phyloP scores from a whole-genome alignment of 2,888 invertebrate genomes.

The Eulithis prunata region DNA sequence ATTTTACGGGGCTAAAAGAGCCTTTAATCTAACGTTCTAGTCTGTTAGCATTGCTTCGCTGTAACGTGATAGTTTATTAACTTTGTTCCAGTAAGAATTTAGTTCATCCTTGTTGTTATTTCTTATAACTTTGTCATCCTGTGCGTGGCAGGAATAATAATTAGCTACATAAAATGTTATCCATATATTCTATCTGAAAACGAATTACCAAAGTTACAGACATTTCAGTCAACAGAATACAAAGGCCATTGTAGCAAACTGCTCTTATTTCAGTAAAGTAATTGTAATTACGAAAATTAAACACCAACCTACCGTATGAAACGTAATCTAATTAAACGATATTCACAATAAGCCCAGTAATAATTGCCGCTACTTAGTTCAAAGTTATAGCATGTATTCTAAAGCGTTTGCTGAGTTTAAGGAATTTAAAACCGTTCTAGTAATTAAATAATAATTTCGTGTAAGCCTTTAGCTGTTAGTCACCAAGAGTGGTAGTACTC shows the following conservation, averaged over 20 bases:
- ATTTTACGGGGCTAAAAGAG: constrained; percentile 11
- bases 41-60: constrained; percentile 17
- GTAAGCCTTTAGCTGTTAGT: constrained; percentile 2
- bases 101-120: too few relatives aligned
- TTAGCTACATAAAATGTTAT: too few relatives aligned
- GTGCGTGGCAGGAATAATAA: too few relatives aligned
- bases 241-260: neutral
- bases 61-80: constrained; percentile 1
- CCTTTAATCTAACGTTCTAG: constrained; percentile 14
- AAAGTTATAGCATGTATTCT: constrained; percentile 10
- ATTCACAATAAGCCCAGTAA: constrained; percentile 13
- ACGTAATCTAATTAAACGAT: constrained; percentile 32
- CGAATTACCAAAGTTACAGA: too few relatives aligned
- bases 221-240: too few relatives aligned
- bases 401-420: constrained; percentile 14
- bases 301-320: constrained; percentile 35
- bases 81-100: constrained; percentile 1
- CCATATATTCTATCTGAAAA: too few relatives aligned
- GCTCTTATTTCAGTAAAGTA: constrained; percentile 4
- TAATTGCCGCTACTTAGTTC: constrained; percentile 26
- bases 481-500: neutral
- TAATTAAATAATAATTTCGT: constrained; percentile 14
- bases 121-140: too few relatives aligned
- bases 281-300: constrained; percentile 43
- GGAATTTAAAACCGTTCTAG: constrained; percentile 17